Percentiles rank a stretch among this genome's conserved stretches.
Conservation (phyloP, 2,888 invertebrate genomes). For the Ethmia dodecea region DNA sequence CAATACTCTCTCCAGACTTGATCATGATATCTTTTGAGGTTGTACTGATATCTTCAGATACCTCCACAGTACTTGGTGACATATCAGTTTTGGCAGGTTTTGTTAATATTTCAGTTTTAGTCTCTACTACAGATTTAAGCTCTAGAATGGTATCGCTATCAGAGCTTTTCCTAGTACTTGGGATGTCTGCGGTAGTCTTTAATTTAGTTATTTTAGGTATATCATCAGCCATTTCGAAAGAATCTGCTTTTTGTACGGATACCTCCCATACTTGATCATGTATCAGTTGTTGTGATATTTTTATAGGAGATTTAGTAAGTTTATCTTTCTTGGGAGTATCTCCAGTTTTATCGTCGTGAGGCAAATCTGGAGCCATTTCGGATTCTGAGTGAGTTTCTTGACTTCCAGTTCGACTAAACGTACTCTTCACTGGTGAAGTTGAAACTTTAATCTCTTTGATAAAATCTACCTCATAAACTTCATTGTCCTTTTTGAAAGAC, state of each 20-base stretch:
- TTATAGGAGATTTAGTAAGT: conserved; percentile 55
- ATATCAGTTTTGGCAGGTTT: conserved; percentile 56
- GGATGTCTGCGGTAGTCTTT: conserved; percentile 28
- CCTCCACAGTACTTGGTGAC: conserved; percentile 57
- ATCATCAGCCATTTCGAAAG: conserved; percentile 52
- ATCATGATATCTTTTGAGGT: conserved; percentile 69
- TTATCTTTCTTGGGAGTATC: conserved; percentile 61
- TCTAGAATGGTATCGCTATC: conserved; percentile 46
- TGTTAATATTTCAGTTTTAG: conserved; percentile 33
- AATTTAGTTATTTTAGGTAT: conserved; percentile 36
- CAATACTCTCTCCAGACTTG: conserved; percentile 71
- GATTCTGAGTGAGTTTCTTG: conserved; percentile 78
- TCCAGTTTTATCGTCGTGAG: conserved; percentile 58
- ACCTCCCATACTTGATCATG: conserved; percentile 70
- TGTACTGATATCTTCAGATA: conserved; percentile 60
- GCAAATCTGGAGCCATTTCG: conserved; percentile 70
- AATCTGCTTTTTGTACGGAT: conserved; percentile 57
- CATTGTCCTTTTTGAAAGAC: conserved; percentile 68
- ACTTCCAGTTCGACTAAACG: conserved; percentile 73
- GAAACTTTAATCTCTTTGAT: conserved; percentile 75
- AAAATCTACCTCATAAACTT: conserved; percentile 71
- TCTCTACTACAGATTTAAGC: conserved; percentile 38
- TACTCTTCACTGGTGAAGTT: conserved; percentile 67
- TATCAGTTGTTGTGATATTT: conserved; percentile 61
- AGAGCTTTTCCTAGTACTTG: conserved; percentile 37